A percentile compares a stretch with the other conserved stretches of the same genome.
phyloP scores from a whole-genome alignment of 2,888 invertebrate genomes.

The Panopea generosa region DNA sequence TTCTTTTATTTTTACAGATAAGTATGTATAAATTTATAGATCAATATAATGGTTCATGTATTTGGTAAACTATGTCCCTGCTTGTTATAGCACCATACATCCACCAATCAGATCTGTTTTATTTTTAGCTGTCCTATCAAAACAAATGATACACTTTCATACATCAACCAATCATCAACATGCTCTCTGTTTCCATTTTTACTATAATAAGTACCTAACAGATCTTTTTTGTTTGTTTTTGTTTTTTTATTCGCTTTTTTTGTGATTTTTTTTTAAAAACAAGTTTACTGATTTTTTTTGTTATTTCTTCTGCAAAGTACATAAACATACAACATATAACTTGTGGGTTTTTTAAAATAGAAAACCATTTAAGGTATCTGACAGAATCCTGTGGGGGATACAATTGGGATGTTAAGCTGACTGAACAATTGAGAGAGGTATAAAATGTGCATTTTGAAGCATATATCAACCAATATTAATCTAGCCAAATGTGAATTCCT shows the following conservation, averaged over 20 bases:
- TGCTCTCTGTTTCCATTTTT: background rate
- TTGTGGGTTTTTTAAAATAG: background rate
- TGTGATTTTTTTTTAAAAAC: background rate
- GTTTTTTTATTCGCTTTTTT: conserved; percentile 3
- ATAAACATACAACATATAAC: background rate
- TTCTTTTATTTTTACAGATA: background rate
- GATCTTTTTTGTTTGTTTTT: background rate
- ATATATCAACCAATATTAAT: too few species aligned
- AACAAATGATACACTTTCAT: background rate
- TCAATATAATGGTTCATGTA: background rate
- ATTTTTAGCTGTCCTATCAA: conserved; percentile 4
- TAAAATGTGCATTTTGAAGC: too few species aligned
- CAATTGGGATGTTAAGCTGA: too few species aligned
- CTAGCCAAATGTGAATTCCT: too few species aligned
- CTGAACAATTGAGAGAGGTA: too few species aligned
- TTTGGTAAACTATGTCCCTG: too few species aligned
- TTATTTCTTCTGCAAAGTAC: background rate
- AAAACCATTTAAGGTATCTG: too few species aligned
- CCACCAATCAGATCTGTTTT: conserved; percentile 2
- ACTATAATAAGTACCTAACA: background rate
- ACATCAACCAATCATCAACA: background rate
- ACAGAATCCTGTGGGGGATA: too few species aligned
- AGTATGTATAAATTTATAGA: background rate
- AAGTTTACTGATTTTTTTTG: background rate
- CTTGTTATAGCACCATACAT: background rate